Conservation (phyloP, 2,113 vertebrate genomes). For the Galemys pyrenaicus region DNA sequence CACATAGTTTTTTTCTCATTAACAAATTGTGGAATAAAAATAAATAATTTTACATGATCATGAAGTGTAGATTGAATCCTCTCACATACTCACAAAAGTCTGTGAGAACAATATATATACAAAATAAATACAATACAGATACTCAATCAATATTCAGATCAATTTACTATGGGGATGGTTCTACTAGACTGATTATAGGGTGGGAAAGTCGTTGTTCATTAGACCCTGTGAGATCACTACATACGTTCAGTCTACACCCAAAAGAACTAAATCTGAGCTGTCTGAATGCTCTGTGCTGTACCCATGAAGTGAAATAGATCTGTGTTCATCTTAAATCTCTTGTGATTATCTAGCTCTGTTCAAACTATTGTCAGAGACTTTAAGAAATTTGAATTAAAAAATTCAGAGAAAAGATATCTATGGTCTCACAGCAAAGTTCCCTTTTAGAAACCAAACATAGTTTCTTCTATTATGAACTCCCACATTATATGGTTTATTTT, state of each 20-base stretch:
- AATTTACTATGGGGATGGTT: not conserved
- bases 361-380: constrained; percentile 24
- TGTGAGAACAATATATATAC: not conserved
- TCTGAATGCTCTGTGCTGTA: not conserved
- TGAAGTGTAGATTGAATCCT: constrained; percentile 15
- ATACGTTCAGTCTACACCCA: not conserved
- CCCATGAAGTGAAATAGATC: not conserved
- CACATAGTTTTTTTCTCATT: not conserved
- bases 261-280: not conserved
- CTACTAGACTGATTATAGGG: not conserved
- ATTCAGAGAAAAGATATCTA: constrained; percentile 52
- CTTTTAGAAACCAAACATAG: constrained; percentile 46
- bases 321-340: constrained; percentile 36
- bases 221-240: not conserved
- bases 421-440: not conserved
- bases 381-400: constrained; percentile 45
- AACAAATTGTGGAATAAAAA: not conserved
- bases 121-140: not conserved
- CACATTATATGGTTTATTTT: constrained; percentile 40
- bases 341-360: constrained; percentile 6
- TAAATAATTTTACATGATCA: not conserved
- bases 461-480: constrained; percentile 46
- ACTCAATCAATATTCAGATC: not conserved
- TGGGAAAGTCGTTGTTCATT: not conserved
- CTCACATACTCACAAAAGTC: not conserved